phyloP scores from a whole-genome alignment of 1,140 invertebrate species.

The Sogatella furcifera region DNA sequence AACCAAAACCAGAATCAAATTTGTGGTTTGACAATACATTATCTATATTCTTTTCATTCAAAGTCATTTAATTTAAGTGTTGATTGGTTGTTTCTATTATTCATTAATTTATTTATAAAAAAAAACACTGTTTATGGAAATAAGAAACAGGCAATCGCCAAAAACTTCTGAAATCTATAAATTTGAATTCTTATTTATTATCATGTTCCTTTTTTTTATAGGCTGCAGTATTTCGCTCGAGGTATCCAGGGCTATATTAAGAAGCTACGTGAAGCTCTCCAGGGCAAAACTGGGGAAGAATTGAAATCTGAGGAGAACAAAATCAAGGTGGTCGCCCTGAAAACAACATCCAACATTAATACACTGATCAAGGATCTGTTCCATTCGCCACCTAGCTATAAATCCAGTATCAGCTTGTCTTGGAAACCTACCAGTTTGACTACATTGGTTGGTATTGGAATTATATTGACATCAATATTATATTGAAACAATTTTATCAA shows the following conservation, averaged over 20 bases:
- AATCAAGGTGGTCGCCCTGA: slow-evolving; percentile 73
- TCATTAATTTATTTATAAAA: no score
- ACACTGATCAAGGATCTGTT: slow-evolving; percentile 89
- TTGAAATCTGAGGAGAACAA: slow-evolving; percentile 71
- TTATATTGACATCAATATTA: no score
- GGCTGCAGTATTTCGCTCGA: slow-evolving; percentile 83
- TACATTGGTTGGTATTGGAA: neutral
- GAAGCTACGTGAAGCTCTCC: slow-evolving; percentile 75
- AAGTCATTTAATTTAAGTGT: no score
- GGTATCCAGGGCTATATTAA: slow-evolving; percentile 88
- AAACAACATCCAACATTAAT: slow-evolving; percentile 88
- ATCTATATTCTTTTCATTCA: no score
- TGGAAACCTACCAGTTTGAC: slow-evolving; percentile 55
- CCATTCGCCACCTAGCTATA: slow-evolving; percentile 86
- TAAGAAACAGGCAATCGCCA: no score
- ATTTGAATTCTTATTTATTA: no score
- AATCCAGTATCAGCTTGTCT: slow-evolving; percentile 72
- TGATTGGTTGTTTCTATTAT: no score
- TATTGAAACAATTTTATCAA: no score
- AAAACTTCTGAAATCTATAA: no score
- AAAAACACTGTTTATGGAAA: no score
- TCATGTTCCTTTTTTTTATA: slow-evolving; percentile 29
- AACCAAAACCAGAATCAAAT: no score
- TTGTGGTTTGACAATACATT: no score
- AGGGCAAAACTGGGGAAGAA: slow-evolving; percentile 62